Evolutionary conservation across 2,113 vertebrate species (phyloP).

Genomic region (Procapra przewalskii): DNA sequence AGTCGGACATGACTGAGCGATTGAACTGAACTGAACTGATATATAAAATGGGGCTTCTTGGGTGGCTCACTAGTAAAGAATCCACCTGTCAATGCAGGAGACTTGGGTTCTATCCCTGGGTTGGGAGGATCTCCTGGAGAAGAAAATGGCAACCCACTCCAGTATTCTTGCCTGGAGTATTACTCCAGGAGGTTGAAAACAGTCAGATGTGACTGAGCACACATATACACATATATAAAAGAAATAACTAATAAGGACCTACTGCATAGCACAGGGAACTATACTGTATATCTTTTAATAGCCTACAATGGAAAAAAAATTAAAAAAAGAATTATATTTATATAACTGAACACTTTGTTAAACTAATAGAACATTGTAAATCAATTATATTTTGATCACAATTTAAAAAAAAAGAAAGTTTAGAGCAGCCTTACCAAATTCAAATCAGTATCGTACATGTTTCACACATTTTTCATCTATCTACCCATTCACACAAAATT

Average conservation of each 20-base stretch:
- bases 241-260: neutral
- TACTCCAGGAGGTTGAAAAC: neutral
- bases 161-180: neutral
- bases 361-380: neutral
- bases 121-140: neutral
- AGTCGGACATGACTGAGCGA: no score
- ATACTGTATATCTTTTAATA: neutral
- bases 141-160: neutral
- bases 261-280: neutral
- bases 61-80: neutral
- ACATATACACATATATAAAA: neutral
- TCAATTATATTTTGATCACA: neutral
- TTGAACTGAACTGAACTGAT: neutral
- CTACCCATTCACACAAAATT: neutral
- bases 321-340: neutral
- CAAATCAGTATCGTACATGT: neutral
- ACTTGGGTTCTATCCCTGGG: neutral
- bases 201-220: neutral
- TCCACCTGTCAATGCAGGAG: neutral
- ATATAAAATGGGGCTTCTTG: neutral
- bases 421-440: neutral
- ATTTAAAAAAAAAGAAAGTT: neutral
- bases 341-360: neutral
- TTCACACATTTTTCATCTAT: neutral
- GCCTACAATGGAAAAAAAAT: neutral